phyloP scores from a whole-genome alignment of 92 coral and sea anemone species.

The Epizoanthus stellaris region DNA sequence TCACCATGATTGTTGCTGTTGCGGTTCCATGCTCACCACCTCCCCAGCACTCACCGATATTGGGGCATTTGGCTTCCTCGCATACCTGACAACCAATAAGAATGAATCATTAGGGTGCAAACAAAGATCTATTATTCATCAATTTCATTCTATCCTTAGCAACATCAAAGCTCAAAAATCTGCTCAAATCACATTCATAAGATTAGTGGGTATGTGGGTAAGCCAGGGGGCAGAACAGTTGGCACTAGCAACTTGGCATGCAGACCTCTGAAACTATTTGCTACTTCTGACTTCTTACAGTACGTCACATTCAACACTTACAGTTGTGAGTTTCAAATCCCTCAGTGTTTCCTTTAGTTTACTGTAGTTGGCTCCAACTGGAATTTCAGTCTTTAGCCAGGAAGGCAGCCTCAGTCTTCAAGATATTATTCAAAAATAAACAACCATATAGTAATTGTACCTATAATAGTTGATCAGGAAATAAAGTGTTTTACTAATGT shows the following conservation, averaged over 20 bases:
- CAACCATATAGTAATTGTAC: too few relatives aligned
- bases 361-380: slow-evolving; percentile 89
- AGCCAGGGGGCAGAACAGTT: too few relatives aligned
- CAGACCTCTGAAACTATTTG: too few relatives aligned
- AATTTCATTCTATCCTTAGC: neutral
- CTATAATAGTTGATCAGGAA: too few relatives aligned
- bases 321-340: slow-evolving; percentile 92
- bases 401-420: slow-evolving; percentile 89
- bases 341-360: slow-evolving; percentile 87
- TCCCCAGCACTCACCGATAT: slow-evolving; percentile 99
- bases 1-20: slow-evolving; percentile 98
- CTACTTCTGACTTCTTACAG: too few relatives aligned
- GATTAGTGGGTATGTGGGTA: neutral
- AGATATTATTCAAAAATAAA: neutral
- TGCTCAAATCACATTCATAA: neutral
- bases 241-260: too few relatives aligned
- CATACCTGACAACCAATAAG: slow-evolving; percentile 72
- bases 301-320: slow-evolving; percentile 41
- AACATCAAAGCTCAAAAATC: neutral
- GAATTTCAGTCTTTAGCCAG: slow-evolving; percentile 98
- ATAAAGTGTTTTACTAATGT: too few relatives aligned
- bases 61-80: slow-evolving; percentile 96
- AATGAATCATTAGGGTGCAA: neutral
- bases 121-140: neutral
- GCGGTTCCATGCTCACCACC: slow-evolving; percentile 95